A percentile compares a stretch with the other conserved stretches of the same genome.
Evolutionary conservation across 2,113 vertebrate species (phyloP).

Genomic region (Nesogale talazaci): DNA sequence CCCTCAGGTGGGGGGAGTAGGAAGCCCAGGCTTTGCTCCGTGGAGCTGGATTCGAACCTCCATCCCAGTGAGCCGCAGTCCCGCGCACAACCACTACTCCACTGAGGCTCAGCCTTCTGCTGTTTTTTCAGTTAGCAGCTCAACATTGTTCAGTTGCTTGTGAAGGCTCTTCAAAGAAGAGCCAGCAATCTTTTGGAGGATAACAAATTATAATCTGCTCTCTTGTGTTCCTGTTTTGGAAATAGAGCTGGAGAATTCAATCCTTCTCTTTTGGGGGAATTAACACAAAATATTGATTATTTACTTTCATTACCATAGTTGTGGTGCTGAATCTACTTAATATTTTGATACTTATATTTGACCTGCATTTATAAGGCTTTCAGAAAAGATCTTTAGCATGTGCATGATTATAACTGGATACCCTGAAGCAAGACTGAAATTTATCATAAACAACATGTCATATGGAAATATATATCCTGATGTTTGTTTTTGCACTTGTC

Average conservation of each 20-base stretch:
- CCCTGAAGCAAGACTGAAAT: neutral
- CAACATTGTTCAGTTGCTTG: neutral
- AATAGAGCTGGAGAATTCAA: neutral
- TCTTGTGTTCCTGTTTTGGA: neutral
- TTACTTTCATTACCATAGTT: neutral
- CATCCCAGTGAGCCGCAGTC: no score
- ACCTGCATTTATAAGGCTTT: neutral
- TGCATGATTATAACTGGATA: neutral
- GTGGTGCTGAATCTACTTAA: neutral
- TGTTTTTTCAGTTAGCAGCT: no score
- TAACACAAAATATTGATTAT: neutral
- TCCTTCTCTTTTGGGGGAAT: neutral
- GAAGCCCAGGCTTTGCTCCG: no score
- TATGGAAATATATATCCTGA: neutral
- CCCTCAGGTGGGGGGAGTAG: no score
- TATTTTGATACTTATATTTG: neutral
- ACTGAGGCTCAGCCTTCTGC: no score
- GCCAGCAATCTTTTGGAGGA: neutral
- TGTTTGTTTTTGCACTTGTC: conserved; percentile 23
- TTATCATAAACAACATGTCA: neutral
- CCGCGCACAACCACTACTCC: no score
- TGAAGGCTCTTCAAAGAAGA: neutral
- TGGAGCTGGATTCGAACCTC: no score
- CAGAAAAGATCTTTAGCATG: neutral
- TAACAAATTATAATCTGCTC: neutral